Percentiles rank a stretch among this genome's conserved stretches.
These are phyloP conservation scores for Pherbina coryleti DNA, from an alignment of 2,888 invertebrate species.

Conservation along the genomic window DNA sequence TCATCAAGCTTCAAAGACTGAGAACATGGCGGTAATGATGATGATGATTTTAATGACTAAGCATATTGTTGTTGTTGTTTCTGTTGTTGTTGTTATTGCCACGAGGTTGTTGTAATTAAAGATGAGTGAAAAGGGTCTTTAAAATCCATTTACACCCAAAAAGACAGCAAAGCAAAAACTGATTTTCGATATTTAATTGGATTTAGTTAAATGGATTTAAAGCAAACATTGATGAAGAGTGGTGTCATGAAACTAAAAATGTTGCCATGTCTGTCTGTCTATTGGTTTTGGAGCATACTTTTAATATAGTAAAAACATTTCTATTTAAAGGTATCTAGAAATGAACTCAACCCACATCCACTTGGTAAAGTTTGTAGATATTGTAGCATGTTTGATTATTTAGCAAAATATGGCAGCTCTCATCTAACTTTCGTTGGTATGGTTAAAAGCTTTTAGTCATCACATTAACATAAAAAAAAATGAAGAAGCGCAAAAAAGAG, in stretches of 20 bases:
- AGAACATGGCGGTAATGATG: not conserved
- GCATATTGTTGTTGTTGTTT: not conserved
- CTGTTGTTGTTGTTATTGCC: not conserved
- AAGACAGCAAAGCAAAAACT: no score
- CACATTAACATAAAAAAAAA: not conserved
- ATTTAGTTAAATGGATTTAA: no score
- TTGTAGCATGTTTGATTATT: not conserved
- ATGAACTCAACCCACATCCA: not conserved
- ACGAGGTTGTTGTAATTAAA: not conserved
- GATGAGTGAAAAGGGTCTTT: not conserved
- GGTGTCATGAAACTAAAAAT: no score
- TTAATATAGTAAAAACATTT: not conserved
- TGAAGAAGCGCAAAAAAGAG: not conserved
- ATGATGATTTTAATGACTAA: conserved; percentile 27
- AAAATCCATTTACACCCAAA: not conserved
- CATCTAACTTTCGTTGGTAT: not conserved
- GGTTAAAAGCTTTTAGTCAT: conserved; percentile 11
- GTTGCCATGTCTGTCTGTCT: not conserved
- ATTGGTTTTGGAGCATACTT: not conserved
- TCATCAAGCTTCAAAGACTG: not conserved
- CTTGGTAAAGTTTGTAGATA: not conserved
- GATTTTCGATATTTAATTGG: no score
- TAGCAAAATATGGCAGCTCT: not conserved
- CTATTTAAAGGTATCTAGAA: not conserved
- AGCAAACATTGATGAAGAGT: no score